A percentile compares a stretch with the other conserved stretches of the same genome.
Conservation (phyloP, 2,888 invertebrate genomes). For the Bombylius discolor region DNA sequence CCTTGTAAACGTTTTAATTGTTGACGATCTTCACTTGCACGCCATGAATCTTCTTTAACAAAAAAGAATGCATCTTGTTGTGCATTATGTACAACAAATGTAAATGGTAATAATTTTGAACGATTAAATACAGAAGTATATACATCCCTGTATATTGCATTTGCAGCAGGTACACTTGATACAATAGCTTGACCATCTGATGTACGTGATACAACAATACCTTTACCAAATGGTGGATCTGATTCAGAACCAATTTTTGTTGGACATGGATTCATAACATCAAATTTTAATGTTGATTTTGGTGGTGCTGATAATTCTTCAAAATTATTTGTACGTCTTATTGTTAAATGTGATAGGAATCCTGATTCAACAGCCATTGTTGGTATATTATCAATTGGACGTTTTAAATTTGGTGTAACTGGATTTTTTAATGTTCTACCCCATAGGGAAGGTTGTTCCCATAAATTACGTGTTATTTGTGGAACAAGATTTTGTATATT, state of each 20-base stretch:
- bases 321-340: constrained; percentile 65
- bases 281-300: constrained; percentile 65
- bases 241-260: constrained; percentile 69
- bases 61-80: constrained; percentile 89
- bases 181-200: constrained; percentile 68
- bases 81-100: constrained; percentile 74
- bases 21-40: constrained; percentile 75
- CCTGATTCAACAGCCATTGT: constrained; percentile 70
- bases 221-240: constrained; percentile 77
- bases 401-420: constrained; percentile 46
- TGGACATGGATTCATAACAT: constrained; percentile 61
- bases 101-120: constrained; percentile 74
- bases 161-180: constrained; percentile 76
- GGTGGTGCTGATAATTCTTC: constrained; percentile 64
- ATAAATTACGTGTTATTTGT: constrained; percentile 62
- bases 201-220: constrained; percentile 72
- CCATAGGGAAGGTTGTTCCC: constrained; percentile 49
- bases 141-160: constrained; percentile 81
- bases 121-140: constrained; percentile 87
- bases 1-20: constrained; percentile 81
- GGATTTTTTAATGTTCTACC: constrained; percentile 31
- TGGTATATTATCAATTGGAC: constrained; percentile 50
- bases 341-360: constrained; percentile 66
- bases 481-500: constrained; percentile 76
- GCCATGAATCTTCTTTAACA: constrained; percentile 83